Percentiles rank a stretch among this genome's conserved stretches.
phyloP scores from a whole-genome alignment of 2,888 invertebrate genomes.

The Agriopis marginaria region DNA sequence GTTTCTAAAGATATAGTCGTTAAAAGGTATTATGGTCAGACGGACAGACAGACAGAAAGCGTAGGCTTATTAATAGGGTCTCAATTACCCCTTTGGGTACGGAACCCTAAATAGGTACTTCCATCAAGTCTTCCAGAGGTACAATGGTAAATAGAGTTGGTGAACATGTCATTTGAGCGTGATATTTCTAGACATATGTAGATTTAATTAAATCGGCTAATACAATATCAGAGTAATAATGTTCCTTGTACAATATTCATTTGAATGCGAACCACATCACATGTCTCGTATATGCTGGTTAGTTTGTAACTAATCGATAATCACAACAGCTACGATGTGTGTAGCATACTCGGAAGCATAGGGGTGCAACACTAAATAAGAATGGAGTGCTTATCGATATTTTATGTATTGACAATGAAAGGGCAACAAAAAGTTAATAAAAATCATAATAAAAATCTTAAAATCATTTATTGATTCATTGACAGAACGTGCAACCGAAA shows the following conservation, averaged over 20 bases:
- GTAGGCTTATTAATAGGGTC: too few species aligned
- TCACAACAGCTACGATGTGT: slow-evolving; percentile 5
- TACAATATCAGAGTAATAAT: too few species aligned
- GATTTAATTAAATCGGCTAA: neutral
- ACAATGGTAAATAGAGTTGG: too few species aligned
- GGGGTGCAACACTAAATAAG: slow-evolving; percentile 2
- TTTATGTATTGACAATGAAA: neutral
- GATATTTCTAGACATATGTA: neutral
- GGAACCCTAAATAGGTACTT: too few species aligned
- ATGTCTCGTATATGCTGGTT: neutral
- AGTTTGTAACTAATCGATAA: slow-evolving; percentile 12
- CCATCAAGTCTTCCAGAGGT: too few species aligned
- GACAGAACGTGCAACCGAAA: too few species aligned
- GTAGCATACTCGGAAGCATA: neutral
- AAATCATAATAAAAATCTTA: too few species aligned
- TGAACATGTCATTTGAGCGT: neutral
- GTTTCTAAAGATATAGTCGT: too few species aligned
- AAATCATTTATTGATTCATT: too few species aligned
- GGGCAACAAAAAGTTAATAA: neutral
- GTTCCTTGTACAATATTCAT: neutral
- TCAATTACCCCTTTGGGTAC: too few species aligned
- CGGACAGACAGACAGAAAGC: too few species aligned
- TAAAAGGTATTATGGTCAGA: too few species aligned
- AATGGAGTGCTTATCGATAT: slow-evolving; percentile 1
- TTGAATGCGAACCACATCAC: slow-evolving; percentile 7